Percentiles rank a stretch among this genome's conserved stretches.
Conservation (phyloP, 2,888 invertebrate species). For the Microplitis deprimator region DNA sequence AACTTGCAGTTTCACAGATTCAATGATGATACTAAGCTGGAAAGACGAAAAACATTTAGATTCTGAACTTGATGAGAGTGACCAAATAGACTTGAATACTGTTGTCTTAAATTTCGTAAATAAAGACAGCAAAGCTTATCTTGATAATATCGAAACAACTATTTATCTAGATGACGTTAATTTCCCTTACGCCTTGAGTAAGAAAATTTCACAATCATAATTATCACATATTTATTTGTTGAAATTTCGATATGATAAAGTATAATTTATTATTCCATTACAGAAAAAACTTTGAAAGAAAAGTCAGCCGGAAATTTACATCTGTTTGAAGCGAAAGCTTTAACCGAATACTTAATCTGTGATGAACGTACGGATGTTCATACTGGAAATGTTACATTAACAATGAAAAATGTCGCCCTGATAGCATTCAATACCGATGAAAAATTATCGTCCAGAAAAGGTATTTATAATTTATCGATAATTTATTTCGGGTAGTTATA, state of each 20-base stretch:
- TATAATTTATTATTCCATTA: neutral
- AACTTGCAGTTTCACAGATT: slow-evolving; percentile 37
- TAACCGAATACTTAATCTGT: slow-evolving; percentile 49
- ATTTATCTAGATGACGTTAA: slow-evolving; percentile 44
- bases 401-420: slow-evolving; percentile 50
- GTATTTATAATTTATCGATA: slow-evolving; percentile 43
- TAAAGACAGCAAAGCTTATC: slow-evolving; percentile 45
- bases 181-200: slow-evolving; percentile 49
- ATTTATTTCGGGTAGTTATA: neutral
- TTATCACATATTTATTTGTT: slow-evolving; percentile 10
- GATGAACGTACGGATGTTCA: slow-evolving; percentile 33
- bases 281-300: slow-evolving; percentile 42
- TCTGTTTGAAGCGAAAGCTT: slow-evolving; percentile 47
- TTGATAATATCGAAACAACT: slow-evolving; percentile 46
- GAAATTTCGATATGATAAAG: neutral
- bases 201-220: slow-evolving; percentile 1
- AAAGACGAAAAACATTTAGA: slow-evolving; percentile 28
- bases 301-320: slow-evolving; percentile 43
- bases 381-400: slow-evolving; percentile 37
- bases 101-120: slow-evolving; percentile 48
- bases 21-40: slow-evolving; percentile 47
- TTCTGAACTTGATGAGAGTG: slow-evolving; percentile 8
- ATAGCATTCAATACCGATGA: slow-evolving; percentile 53
- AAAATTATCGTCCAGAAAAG: slow-evolving; percentile 42
- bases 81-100: slow-evolving; percentile 29